Base-by-base conservation (phyloP, 1,140 invertebrate species). In the Anastatus disparis region DNA sequence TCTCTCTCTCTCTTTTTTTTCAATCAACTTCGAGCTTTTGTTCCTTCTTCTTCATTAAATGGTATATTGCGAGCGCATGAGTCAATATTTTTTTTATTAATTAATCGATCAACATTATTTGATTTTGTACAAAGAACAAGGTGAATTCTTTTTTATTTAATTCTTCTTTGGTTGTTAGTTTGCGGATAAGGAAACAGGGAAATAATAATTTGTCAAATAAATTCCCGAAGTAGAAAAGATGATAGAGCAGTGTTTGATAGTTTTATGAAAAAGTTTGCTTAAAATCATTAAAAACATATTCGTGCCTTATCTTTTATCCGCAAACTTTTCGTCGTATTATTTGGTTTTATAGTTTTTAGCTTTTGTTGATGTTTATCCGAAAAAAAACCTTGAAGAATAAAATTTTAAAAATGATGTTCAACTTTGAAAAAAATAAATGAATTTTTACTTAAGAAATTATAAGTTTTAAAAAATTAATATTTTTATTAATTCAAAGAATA, bases 211-310 rank as follows among this genome's bases (percentile, higher is more conserved):
- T n/a, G n/a, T n/a, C n/a, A n/a, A n/a, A n/a, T n/a, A 10, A n/a
- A 24, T 42, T 56, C 53, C 29, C n/a, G 53, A 35, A 56, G 29
- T 12, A 26, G 29, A n/a, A 17, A n/a, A 24, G 6, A 3, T 9
- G 46, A 13, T 9, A 7, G 58, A 42, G 58, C 42, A 46, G 42
- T 62, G n/a, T n/a, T n/a, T n/a, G n/a, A n/a, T n/a, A n/a, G n/a
- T n/a, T 46, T 44, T 8, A 8, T 4, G 26, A n/a, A 24, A 27
- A 31, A 12, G n/a, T n/a, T 31, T 35, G 24, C 24, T 8, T 50
- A 24, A 13, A 35, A 17, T 38, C 78, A 79, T 84, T 82, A 79
- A 85, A 85, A 85, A 85, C 84, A 85, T 84, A 84, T 83, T 79
- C 66, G 27, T 13, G 59, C 71, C 72, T 31, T 44, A 46, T 13